Conservation (phyloP, 2,888 invertebrate species). For the Rhorus exstirpatorius region DNA sequence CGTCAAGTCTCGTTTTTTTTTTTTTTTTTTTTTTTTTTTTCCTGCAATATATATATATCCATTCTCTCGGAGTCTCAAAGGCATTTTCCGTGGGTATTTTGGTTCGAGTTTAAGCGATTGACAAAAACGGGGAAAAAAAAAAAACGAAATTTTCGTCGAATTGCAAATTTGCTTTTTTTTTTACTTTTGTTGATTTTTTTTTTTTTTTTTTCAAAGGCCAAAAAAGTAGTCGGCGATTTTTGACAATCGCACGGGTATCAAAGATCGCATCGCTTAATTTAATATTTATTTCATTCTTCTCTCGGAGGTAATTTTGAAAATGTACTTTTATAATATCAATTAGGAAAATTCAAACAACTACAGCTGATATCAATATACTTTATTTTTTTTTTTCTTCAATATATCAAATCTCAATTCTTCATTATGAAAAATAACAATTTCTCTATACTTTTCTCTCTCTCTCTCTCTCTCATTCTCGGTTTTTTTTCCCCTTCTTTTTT, state of each 20-base stretch:
- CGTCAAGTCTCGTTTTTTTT: constrained; percentile 14
- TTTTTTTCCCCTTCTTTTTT: constrained; percentile 73
- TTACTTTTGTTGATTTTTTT: no score
- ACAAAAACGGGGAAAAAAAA: no score
- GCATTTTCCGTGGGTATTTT: constrained; percentile 71
- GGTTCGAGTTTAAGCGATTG: constrained; percentile 57
- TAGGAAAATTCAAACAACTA: constrained; percentile 84
- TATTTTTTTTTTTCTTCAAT: constrained; percentile 74
- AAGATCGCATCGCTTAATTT: no score
- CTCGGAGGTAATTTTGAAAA: constrained; percentile 5
- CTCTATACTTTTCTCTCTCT: constrained; percentile 78
- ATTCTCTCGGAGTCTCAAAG: constrained; percentile 66
- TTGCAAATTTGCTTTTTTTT: constrained; percentile 25
- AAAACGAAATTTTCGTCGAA: constrained; percentile 19
- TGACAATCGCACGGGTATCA: no score
- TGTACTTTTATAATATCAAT: constrained; percentile 70
- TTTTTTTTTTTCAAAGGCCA: constrained; percentile 34
- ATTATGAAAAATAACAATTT: constrained; percentile 86
- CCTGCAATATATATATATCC: constrained; percentile 39
- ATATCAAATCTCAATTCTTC: constrained; percentile 82
- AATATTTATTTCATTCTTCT: no score
- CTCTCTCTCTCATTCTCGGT: constrained; percentile 21
- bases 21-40: constrained; percentile 46
- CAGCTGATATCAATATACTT: constrained; percentile 77
- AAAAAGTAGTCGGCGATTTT: constrained; percentile 30